Base-by-base conservation (phyloP, 2,888 invertebrate genomes). In the Byasa hedistus region DNA sequence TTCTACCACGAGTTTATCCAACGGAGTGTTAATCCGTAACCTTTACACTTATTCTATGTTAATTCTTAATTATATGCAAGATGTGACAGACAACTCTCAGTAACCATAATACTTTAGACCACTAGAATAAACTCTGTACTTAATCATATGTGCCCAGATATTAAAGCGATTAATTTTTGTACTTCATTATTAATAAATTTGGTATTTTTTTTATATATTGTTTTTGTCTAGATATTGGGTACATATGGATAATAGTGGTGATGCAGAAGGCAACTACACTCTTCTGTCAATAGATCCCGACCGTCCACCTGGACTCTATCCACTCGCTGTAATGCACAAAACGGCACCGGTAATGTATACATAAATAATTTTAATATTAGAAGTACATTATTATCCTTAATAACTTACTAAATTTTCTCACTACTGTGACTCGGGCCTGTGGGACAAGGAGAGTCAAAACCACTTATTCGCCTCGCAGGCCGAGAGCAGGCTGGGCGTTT, bases 221-320 rank as follows among this genome's bases (percentile, higher is more conserved):
- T 48, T 48, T 48, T 5, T 48, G 48, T 54, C 23, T 70, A 97
- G 98, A 55, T 98, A 97, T 84, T 95, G 96, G 92, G 95, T 96
- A n/a, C 95, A 96, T 79, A 97, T 98, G 94, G 98, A 98, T 84
- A 95, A 96, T 76, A 96, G 96, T 76, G 98, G 97, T 0, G 98
- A 98, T 79, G 97, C 98, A 0, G 97, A 97, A 79, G 98, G 98
- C 17, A 98, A 98, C 93, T 98, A 98, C 87, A 97, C 98, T 0
- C 92, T 98, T 70, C 93, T 98, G 73, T 95, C 95, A 4, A 72
- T 91, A 62, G 83, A 92, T 75, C 82, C 86, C 0, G 75, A 84
- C 54, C 85, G 86, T 52, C 92, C 93, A 15, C 94, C 94, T 75
- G 97, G 97, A 4, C 92, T 98, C 59, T 95, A 95, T 82, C 97